Evolutionary conservation across 1,140 invertebrate species (phyloP), one percentile per base, ranked within the genome.

Genomic region (Nixonia krombeini): DNA sequence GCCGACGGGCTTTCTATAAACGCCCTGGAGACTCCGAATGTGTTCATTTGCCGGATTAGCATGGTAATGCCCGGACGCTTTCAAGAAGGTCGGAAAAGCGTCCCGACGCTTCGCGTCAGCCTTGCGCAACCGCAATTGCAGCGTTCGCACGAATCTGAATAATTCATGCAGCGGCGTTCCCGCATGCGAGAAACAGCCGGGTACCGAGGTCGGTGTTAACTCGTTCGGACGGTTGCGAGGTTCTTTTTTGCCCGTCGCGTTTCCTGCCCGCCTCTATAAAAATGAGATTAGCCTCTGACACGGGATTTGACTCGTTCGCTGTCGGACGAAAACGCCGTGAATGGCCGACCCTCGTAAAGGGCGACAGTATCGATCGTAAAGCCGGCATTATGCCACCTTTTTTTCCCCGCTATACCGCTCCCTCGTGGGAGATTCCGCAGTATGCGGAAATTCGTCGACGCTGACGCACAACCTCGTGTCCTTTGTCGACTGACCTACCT

Each of bases 221-320:
- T 42, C 18, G 40, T 52, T 15, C 38, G 28, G 53, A 28, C 50
- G 29, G 42, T 53, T 50, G 49, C 55, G 37, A 42, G 55, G 57
- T 62, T 68, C 57, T 57, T 67, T 41, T 41, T 57, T 21, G 8
- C 15, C n/a, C n/a, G n/a, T n/a, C 10, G 45, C 57, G 65, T 47
- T 62, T 62, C 57, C 65, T 68, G 65, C 35, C 56, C 35, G 44
- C 21, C 38, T 47, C 46, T 61, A 61, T 61, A 67, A 67, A 67
- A 67, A 67, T 61, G 45, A 61, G 64, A 67, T 67, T 67, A 67
- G 56, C 64, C 56, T 61, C 56, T 68, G 64, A 68, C 56, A 68
- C 56, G 40, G 35, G 56, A 55, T 55, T 49, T 58, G 15, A 26
- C 17, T 26, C 10, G 25, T 13, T 37, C 6, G 4, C 33, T 37